A percentile compares a stretch with the other conserved stretches of the same genome.
phyloP scores from a whole-genome alignment of 1,140 invertebrate genomes.

The Nephila pilipes region DNA sequence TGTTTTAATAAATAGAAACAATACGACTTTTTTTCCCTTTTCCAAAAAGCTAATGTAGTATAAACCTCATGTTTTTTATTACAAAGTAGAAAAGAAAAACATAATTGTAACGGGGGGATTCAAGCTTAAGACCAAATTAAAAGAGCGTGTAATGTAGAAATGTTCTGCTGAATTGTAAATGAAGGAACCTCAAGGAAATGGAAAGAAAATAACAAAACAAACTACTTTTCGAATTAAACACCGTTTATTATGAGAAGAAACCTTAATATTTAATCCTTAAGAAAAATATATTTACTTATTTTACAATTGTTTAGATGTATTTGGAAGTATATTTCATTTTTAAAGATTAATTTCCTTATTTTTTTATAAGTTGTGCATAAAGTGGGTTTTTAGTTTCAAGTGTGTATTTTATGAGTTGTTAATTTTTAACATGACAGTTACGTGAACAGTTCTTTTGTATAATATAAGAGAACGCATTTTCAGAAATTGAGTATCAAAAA shows the following conservation, averaged over 20 bases:
- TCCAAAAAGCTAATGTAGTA: neutral
- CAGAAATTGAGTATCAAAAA: too few relatives aligned
- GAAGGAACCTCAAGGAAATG: neutral
- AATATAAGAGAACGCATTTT: too few relatives aligned
- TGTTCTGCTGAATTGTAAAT: constrained; percentile 21
- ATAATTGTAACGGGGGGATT: neutral
- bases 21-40: neutral
- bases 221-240: neutral
- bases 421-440: too few relatives aligned
- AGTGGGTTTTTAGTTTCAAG: too few relatives aligned
- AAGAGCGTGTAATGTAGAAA: neutral
- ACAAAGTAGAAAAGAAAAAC: neutral
- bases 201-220: neutral
- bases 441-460: too few relatives aligned
- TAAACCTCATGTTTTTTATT: neutral
- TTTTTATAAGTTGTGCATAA: too few relatives aligned
- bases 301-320: too few relatives aligned
- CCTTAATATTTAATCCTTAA: neutral
- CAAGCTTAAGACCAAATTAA: constrained; percentile 28
- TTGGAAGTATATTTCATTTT: too few relatives aligned
- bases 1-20: neutral
- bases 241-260: neutral
- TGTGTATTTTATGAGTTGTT: too few relatives aligned
- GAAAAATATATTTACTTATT: neutral
- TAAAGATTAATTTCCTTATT: too few relatives aligned